phyloP scores from a whole-genome alignment of 2,113 vertebrate genomes.

The mouse (Mus musculus) region GRCm39 chr16:4413501-4414000 shows the following conservation, averaged over 20 bases:
- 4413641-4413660: slow-evolving; percentile 63
- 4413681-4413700: slow-evolving; percentile 80
- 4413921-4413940: neutral
- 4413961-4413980: neutral
- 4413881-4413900: slow-evolving; percentile 39
- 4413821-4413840: slow-evolving; percentile 37
- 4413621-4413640: slow-evolving; percentile 14
- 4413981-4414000: slow-evolving; percentile 5
- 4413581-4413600: slow-evolving; percentile 49
- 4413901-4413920: slow-evolving; percentile 19
- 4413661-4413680: slow-evolving; percentile 70
- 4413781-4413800: slow-evolving; percentile 60
- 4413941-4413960: neutral
- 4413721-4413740: slow-evolving; percentile 76
- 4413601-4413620: slow-evolving; percentile 62
- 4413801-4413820: slow-evolving; percentile 59
- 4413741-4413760: slow-evolving; percentile 77
- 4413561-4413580: slow-evolving; percentile 73
- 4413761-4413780: slow-evolving; percentile 72
- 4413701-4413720: slow-evolving; percentile 78
- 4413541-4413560: slow-evolving; percentile 69
- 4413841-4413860: neutral
- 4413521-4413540: slow-evolving; percentile 82
- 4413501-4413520: slow-evolving; percentile 70
- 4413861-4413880: slow-evolving; percentile 17